Base-by-base conservation (phyloP, 2,797 vertebrate genomes). In the Tokudaia muenninki region DNA sequence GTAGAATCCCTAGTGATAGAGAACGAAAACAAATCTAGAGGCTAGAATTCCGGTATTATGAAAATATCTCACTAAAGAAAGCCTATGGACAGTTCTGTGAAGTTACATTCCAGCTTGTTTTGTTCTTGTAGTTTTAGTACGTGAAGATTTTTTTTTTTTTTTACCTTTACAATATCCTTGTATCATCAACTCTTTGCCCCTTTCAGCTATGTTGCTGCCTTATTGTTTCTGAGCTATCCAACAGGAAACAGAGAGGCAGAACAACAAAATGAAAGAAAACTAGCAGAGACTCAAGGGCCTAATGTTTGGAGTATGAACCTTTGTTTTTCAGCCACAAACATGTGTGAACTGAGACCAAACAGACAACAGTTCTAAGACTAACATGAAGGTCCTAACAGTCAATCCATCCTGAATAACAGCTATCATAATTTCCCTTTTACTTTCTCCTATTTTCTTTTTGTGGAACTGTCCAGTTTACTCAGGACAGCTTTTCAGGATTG, bases 161-260 rank as follows among this genome's bases (percentile, higher is more conserved):
- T 86, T 59, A 19, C 37, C 31, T 65, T 77, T 94, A 80, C 86
- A 4, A 67, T 65, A 87, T 22, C 17, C 16, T 79, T 74, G 29
- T 90, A 17, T 93, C 57, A 34, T 63, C 63, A 88, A 34, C 74
- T 34, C 11, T 90, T 92, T 72, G 22, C 22, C 47, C 31, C 47
- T 93, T 93, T 83, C 8, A 87, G 50, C 26, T 92, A 50, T 87
- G 50, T 63, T 94, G 13, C 47, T 92, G 2, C 50, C 92, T 90
- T 67, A 63, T 88, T 93, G 16, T 79, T 87, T 96, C 92, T 83
- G 29, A 94, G 16, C 21, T 65, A 31, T 72, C 41, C 4, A 44
- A 65, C n/a, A 83, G n/a, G 52, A 96, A 94, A 67, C 29, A 87
- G 86, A n/a, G n/a, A 93, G 72, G 61, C 8, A 92, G 2, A 41